A percentile compares a stretch with the other conserved stretches of the same genome.
These are phyloP conservation scores for Pomacea maculata DNA, from an alignment of 1,140 invertebrate species.

Conservation along the genomic window DNA sequence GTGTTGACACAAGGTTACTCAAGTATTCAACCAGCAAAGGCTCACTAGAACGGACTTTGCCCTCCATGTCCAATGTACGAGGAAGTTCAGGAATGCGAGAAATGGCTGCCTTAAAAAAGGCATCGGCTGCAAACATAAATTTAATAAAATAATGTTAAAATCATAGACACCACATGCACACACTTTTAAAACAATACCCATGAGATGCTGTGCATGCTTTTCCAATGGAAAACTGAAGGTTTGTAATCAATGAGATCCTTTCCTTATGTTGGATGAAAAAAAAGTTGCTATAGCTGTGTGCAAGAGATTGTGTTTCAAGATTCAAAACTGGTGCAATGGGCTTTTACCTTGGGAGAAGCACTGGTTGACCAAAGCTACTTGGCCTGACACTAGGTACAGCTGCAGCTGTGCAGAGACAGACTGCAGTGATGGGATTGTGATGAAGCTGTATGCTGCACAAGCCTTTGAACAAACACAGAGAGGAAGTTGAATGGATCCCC, in stretches of 20 bases:
- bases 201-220: too few relatives aligned
- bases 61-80: conserved; percentile 78
- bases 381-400: conserved; percentile 86
- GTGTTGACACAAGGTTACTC: conserved; percentile 80
- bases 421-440: conserved; percentile 92
- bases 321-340: not conserved
- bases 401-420: conserved; percentile 80
- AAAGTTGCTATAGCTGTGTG: too few relatives aligned
- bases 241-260: too few relatives aligned
- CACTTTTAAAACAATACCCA: too few relatives aligned
- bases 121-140: conserved; percentile 78
- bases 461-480: conserved; percentile 67
- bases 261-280: too few relatives aligned
- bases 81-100: conserved; percentile 82
- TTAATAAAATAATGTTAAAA: conserved; percentile 2
- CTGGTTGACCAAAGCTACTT: conserved; percentile 88
- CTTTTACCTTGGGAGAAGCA: conserved; percentile 87
- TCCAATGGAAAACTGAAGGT: too few relatives aligned
- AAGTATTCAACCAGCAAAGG: conserved; percentile 76
- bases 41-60: conserved; percentile 77
- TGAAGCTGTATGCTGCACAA: conserved; percentile 94
- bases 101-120: conserved; percentile 89
- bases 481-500: too few relatives aligned
- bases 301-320: not conserved
- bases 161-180: not conserved